These are phyloP conservation scores for Rutilus rutilus DNA, from an alignment of 2,113 vertebrate species.

Conservation along the genomic window DNA sequence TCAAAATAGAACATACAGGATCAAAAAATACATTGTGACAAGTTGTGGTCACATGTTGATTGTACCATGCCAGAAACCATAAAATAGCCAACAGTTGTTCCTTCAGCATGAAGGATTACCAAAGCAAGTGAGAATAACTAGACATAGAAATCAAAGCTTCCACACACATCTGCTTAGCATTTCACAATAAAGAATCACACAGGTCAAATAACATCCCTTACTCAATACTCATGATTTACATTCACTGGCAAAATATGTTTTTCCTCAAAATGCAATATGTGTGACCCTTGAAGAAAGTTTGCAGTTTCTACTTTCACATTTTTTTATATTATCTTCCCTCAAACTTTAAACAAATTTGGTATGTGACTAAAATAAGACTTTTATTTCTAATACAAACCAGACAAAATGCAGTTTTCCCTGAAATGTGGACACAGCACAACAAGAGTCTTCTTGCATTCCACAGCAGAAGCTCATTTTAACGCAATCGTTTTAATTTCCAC, in stretches of 20 bases:
- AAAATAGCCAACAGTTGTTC: slow-evolving; percentile 68
- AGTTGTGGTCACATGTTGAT: slow-evolving; percentile 61
- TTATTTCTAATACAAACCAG: background rate
- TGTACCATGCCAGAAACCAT: slow-evolving; percentile 66
- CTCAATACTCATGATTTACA: slow-evolving; percentile 34
- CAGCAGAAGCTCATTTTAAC: background rate
- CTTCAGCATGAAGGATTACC: slow-evolving; percentile 51
- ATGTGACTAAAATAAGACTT: background rate
- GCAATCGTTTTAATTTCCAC: background rate
- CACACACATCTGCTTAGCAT: slow-evolving; percentile 47
- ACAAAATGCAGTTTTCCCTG: background rate
- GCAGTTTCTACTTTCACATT: slow-evolving; percentile 15
- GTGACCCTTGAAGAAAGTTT: slow-evolving; percentile 40
- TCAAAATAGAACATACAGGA: slow-evolving; percentile 74
- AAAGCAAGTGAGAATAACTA: slow-evolving; percentile 47
- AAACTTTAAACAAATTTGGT: slow-evolving; percentile 23
- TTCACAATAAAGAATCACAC: slow-evolving; percentile 11
- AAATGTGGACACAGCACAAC: too few relatives aligned
- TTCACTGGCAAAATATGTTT: slow-evolving; percentile 54
- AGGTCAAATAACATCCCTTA: slow-evolving; percentile 33
- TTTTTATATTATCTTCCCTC: slow-evolving; percentile 30
- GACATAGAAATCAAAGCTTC: slow-evolving; percentile 56
- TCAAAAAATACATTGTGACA: slow-evolving; percentile 71
- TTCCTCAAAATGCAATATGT: slow-evolving; percentile 47
- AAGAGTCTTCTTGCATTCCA: background rate